phyloP scores from a whole-genome alignment of 2,888 invertebrate genomes.

The Alentia gelatinosa region DNA sequence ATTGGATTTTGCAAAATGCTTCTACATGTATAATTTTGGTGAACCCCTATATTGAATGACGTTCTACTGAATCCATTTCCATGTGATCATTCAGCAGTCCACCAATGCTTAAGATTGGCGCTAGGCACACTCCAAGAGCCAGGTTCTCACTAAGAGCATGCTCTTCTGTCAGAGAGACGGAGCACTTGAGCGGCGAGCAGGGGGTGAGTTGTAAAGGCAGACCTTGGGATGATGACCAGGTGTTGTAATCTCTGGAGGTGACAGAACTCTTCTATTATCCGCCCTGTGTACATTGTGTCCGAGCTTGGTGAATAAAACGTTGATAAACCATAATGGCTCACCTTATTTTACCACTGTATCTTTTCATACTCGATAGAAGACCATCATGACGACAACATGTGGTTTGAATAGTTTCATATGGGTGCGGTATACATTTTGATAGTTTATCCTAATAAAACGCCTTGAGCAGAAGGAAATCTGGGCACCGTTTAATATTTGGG shows the following conservation, averaged over 20 bases:
- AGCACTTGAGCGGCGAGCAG: not conserved
- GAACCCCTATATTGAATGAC: not conserved
- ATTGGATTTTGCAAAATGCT: too few species aligned
- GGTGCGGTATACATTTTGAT: too few species aligned
- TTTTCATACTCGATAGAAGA: too few species aligned
- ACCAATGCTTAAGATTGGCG: not conserved
- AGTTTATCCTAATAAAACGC: too few species aligned
- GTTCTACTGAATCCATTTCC: not conserved
- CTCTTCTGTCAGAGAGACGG: not conserved
- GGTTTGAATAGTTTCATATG: too few species aligned
- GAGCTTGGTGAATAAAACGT: constrained; percentile 27
- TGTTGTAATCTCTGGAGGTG: not conserved
- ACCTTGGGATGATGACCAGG: not conserved
- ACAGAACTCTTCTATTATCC: not conserved
- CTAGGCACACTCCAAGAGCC: not conserved
- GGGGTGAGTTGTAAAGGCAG: not conserved
- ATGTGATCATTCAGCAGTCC: not conserved
- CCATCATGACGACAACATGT: too few species aligned
- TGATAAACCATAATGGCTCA: not conserved
- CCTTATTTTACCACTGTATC: too few species aligned
- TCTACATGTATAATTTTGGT: too few species aligned
- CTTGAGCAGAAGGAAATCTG: too few species aligned
- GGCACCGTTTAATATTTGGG: too few species aligned
- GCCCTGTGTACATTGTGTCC: constrained; percentile 26
- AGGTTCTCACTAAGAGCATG: not conserved